phyloP scores from a whole-genome alignment of 2,113 vertebrate species.

The Girardinichthys multiradiatus region DNA sequence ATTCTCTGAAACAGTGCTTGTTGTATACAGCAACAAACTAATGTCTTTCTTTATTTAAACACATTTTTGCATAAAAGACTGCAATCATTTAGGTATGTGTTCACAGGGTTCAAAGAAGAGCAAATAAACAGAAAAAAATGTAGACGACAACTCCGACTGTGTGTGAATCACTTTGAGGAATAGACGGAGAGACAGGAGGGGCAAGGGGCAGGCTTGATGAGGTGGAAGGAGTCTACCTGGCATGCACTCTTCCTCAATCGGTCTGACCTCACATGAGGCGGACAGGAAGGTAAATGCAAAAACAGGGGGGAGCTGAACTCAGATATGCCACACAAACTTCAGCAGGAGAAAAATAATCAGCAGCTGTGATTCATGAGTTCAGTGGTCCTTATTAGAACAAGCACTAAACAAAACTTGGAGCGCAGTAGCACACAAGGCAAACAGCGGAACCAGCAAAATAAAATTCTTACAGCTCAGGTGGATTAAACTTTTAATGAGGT shows the following conservation, averaged over 20 bases:
- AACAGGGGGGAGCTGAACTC: conserved; percentile 50
- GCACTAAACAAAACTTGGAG: conserved; percentile 5
- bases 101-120: not conserved
- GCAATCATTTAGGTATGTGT: not conserved
- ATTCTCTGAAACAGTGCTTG: conserved; percentile 13
- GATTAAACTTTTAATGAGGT: not conserved
- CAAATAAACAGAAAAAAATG: conserved; percentile 23
- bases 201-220: conserved; percentile 61
- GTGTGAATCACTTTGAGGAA: conserved; percentile 48
- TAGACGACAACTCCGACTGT: conserved; percentile 33
- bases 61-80: not conserved
- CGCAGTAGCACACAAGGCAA: not conserved
- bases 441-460: conserved; percentile 25
- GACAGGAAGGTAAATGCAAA: conserved; percentile 51
- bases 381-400: conserved; percentile 45
- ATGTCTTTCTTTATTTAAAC: conserved; percentile 13
- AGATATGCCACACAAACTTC: conserved; percentile 43
- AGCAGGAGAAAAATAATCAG: conserved; percentile 63
- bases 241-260: conserved; percentile 33
- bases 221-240: conserved; percentile 71
- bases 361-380: conserved; percentile 49
- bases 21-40: not conserved
- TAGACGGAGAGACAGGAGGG: conserved; percentile 51
- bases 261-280: conserved; percentile 49
- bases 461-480: not conserved